A percentile compares a stretch with the other conserved stretches of the same genome.
These are phyloP conservation scores for Drosophila novamexicana DNA, from an alignment of 1,140 invertebrate species.

Conservation along the genomic window DNA sequence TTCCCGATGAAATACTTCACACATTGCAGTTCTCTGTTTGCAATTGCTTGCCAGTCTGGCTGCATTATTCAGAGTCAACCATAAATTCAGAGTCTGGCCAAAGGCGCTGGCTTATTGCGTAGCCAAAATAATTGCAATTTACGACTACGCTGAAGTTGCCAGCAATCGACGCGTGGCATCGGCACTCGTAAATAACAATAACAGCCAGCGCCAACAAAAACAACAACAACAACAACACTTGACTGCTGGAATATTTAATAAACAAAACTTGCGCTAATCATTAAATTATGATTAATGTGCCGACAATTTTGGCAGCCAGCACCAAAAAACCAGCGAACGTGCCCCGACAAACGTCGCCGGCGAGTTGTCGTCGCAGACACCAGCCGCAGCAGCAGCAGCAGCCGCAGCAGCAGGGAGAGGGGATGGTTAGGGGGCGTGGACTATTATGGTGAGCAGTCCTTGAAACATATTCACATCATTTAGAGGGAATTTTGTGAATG, in stretches of 20 bases:
- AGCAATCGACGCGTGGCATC: conserved; percentile 70
- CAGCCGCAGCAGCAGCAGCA: neutral
- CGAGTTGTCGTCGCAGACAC: conserved; percentile 5
- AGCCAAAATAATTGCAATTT: conserved; percentile 55
- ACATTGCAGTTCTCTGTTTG: neutral
- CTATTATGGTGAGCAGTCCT: conserved; percentile 16
- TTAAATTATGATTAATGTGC: conserved; percentile 79
- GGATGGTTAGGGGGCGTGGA: neutral
- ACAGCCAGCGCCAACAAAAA: conserved; percentile 6
- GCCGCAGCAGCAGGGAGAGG: neutral
- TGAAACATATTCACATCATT: conserved; percentile 10
- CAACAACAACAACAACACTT: conserved; percentile 14
- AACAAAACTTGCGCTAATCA: conserved; percentile 77
- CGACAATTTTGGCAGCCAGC: conserved; percentile 57
- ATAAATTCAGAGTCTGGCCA: conserved; percentile 14
- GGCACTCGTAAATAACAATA: conserved; percentile 59
- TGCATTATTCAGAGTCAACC: neutral
- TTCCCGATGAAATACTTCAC: neutral
- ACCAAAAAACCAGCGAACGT: conserved; percentile 46
- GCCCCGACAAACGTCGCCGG: conserved; percentile 30
- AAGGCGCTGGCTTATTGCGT: conserved; percentile 23
- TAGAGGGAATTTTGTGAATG: conserved; percentile 4
- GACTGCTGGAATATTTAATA: conserved; percentile 64
- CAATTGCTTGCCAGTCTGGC: neutral
- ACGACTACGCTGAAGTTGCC: conserved; percentile 39